Evolutionary conservation across 35 echinoderm and acorn worm species (phyloP).

Genomic region (Lytechinus pictus): DNA sequence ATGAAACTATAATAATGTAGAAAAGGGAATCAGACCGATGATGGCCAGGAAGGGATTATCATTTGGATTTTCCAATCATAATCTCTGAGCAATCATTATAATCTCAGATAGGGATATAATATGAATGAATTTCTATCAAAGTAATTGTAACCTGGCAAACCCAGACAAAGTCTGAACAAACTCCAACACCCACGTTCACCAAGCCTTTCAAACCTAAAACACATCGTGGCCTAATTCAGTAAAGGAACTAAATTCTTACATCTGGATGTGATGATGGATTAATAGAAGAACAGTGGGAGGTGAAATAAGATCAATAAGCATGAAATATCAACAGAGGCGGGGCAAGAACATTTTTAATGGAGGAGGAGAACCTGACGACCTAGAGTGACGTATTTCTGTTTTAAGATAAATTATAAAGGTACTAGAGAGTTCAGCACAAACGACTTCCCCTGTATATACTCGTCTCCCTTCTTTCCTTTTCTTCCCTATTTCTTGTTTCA

Average conservation of each 20-base stretch:
- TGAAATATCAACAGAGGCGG: not conserved
- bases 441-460: not conserved
- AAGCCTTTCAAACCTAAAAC: not conserved
- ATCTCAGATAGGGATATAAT: not conserved
- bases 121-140: not conserved
- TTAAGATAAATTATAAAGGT: too few species aligned
- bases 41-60: too few species aligned
- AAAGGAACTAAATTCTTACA: not conserved
- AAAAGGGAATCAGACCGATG: too few species aligned
- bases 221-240: not conserved
- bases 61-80: too few species aligned
- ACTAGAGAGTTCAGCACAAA: too few species aligned
- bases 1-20: too few species aligned
- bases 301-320: not conserved
- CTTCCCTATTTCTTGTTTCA: not conserved
- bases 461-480: not conserved
- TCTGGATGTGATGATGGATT: constrained; percentile 1
- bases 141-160: not conserved
- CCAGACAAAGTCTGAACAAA: not conserved
- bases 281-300: not conserved
- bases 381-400: too few species aligned
- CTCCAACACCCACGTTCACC: not conserved
- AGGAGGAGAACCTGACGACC: not conserved
- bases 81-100: not conserved
- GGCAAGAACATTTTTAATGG: too few species aligned